Base-by-base conservation (phyloP, 1,140 invertebrate species). In the Carposina sasakii region DNA sequence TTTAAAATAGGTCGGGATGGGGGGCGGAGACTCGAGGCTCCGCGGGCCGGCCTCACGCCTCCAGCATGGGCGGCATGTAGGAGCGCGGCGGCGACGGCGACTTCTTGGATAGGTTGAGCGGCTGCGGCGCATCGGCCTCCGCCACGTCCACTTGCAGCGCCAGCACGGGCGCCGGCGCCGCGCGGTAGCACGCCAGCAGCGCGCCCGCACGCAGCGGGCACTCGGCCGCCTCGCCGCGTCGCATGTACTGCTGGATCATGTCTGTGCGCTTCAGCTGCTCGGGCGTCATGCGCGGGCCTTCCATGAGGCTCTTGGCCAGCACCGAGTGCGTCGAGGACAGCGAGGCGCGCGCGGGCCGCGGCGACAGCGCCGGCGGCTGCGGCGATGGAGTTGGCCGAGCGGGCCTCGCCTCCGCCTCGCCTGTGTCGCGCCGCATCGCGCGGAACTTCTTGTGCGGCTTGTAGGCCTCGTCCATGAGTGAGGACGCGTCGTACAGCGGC, bases 381-480 rank as follows among this genome's bases (percentile, higher is more conserved):
- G 82, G 66, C 31, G 71, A 75, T 4, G 74, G 58, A 34, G 67
- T 68, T 41, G 67, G 52, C 44, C 52, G 65, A 47, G 60, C 64
- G 4, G 64, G 54, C 19, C 76, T 64, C 39, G 75, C 85, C 59
- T 94, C 93, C 0, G 92, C 91, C 58, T 92, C 92, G 20, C 92
- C 91, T 3, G 90, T 91, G 58, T 94, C 92, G 57, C 93, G 92
- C 3, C 93, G 85, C 62, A 94, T 78, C 0, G 93, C 93, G 2
- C 95, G 89, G 88, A 97, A 97, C 75, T 97, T 97, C 77, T 97
- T 97, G 87, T 97, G 96, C 34, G 95, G 94, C 67, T 96, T 95
- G 86, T 97, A 97, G 1, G 95, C 95, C 79, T 96, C 95, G 71
- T 96, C 95, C 94, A 97, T 96, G 28, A 97, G 78, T 1, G 93